Conservation (phyloP, 1,140 invertebrate genomes). For the Listronotus bonariensis region DNA sequence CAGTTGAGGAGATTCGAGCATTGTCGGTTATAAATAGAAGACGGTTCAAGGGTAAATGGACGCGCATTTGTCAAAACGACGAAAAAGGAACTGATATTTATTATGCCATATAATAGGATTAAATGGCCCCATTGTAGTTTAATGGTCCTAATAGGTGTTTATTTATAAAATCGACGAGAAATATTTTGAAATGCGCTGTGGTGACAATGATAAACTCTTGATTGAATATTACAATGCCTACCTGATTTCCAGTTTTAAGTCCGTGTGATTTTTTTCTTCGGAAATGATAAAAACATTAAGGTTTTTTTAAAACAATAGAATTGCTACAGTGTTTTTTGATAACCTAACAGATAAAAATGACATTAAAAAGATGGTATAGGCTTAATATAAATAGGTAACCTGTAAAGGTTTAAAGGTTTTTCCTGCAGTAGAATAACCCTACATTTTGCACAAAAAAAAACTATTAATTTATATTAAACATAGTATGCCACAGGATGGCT, state of each 20-base stretch:
- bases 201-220: constrained; percentile 22
- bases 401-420: too few species aligned
- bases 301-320: too few species aligned
- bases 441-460: too few species aligned
- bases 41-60: constrained; percentile 31
- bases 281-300: too few species aligned
- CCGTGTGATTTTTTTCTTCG: background rate
- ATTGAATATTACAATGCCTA: constrained; percentile 19
- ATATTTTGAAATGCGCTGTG: background rate
- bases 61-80: constrained; percentile 33
- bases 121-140: constrained; percentile 30
- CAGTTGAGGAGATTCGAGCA: constrained; percentile 47
- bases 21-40: constrained; percentile 46
- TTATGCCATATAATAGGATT: constrained; percentile 28
- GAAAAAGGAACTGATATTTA: constrained; percentile 29
- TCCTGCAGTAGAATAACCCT: too few species aligned
- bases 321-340: too few species aligned
- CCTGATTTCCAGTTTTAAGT: constrained; percentile 14
- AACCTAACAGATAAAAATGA: too few species aligned
- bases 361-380: too few species aligned
- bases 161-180: constrained; percentile 27
- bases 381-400: too few species aligned
- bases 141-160: constrained; percentile 32
- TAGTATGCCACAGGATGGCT: too few species aligned
- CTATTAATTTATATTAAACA: too few species aligned